phyloP scores from a whole-genome alignment of 2,113 vertebrate genomes.

The Siniperca knerii region DNA sequence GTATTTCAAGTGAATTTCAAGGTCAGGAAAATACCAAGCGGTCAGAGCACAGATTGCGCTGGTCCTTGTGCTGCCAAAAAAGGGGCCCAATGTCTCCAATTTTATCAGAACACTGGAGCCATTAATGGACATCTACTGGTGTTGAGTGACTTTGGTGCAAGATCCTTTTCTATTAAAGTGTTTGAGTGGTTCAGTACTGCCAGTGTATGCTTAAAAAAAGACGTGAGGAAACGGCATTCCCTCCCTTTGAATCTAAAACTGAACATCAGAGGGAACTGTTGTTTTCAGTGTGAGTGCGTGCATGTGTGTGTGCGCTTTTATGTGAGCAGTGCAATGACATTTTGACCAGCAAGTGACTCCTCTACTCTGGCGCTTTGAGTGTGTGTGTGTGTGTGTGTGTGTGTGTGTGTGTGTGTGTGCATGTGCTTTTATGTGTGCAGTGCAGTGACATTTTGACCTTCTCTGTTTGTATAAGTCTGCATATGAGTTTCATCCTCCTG shows the following conservation, averaged over 20 bases:
- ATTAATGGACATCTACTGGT: not conserved
- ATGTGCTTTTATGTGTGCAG: slow-evolving; percentile 48
- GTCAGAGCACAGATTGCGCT: not conserved
- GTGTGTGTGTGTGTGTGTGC: slow-evolving; percentile 14
- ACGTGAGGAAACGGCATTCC: slow-evolving; percentile 1
- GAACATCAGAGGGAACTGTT: slow-evolving; percentile 21
- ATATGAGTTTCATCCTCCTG: slow-evolving; percentile 44
- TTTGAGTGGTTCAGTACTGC: not conserved
- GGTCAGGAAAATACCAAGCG: not conserved
- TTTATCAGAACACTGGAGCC: not conserved
- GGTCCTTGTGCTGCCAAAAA: not conserved
- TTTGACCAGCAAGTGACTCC: slow-evolving; percentile 47
- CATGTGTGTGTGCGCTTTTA: slow-evolving; percentile 20
- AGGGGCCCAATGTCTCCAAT: not conserved
- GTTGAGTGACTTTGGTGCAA: not conserved
- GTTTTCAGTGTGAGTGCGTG: slow-evolving; percentile 3
- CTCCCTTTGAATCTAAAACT: slow-evolving; percentile 31
- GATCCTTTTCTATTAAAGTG: not conserved
- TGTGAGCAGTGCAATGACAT: slow-evolving; percentile 47
- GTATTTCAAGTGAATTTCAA: not conserved
- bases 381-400: not conserved
- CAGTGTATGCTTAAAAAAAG: slow-evolving; percentile 3
- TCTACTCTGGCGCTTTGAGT: not conserved
- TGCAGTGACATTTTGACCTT: slow-evolving; percentile 68
- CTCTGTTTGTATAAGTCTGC: slow-evolving; percentile 34